Evolutionary conservation across 1,140 invertebrate genomes (phyloP).

Genomic region (Stenopsyche tienmushanensis): DNA sequence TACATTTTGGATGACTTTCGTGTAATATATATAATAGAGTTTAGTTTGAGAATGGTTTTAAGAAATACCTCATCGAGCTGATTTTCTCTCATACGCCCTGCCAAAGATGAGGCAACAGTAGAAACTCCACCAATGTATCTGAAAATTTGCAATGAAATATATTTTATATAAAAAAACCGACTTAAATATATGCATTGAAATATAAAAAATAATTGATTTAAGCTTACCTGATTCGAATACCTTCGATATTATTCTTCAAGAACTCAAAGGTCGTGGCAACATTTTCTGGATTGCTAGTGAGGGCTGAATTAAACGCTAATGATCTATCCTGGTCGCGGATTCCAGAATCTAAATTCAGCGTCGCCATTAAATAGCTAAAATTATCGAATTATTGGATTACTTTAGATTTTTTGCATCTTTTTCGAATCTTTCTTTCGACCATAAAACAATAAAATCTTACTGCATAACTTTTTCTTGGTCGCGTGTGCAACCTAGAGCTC

Average conservation of each 20-base stretch:
- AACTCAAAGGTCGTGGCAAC: slow-evolving; percentile 43
- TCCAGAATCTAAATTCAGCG: slow-evolving; percentile 14
- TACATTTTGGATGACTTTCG: no score
- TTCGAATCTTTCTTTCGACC: background rate
- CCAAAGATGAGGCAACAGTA: slow-evolving; percentile 1
- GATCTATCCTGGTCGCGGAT: slow-evolving; percentile 28
- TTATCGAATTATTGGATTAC: background rate
- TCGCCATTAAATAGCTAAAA: slow-evolving; percentile 18
- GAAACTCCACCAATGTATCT: slow-evolving; percentile 8
- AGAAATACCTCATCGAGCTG: slow-evolving; percentile 33
- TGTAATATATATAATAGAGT: no score
- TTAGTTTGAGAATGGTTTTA: no score
- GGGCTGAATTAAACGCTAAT: slow-evolving; percentile 25
- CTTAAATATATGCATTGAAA: no score
- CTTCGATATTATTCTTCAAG: slow-evolving; percentile 43
- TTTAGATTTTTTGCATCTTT: background rate
- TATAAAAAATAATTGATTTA: slow-evolving; percentile 1
- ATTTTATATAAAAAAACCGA: no score
- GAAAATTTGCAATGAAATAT: no score
- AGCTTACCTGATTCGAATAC: slow-evolving; percentile 50
- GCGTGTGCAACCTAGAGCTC: slow-evolving; percentile 56
- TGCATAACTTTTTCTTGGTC: slow-evolving; percentile 45
- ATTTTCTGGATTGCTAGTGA: slow-evolving; percentile 31
- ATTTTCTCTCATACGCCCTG: slow-evolving; percentile 7
- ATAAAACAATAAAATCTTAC: slow-evolving; percentile 47